phyloP scores from a whole-genome alignment of 2,797 vertebrate species.

The Phyllotis vaccarum region DNA sequence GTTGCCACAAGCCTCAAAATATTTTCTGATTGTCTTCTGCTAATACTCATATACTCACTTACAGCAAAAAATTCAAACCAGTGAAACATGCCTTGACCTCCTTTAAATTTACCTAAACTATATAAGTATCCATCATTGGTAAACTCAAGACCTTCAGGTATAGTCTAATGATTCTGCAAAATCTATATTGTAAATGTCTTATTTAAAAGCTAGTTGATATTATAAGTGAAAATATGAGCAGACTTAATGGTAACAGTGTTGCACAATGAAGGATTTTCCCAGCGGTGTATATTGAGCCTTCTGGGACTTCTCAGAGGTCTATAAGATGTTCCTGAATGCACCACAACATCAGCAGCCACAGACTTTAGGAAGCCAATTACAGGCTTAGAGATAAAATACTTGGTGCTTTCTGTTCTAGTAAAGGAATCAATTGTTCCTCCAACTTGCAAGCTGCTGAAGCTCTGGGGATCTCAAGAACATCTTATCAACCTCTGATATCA shows the following conservation, averaged over 20 bases:
- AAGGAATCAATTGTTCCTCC: neutral
- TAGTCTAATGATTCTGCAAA: slow-evolving; percentile 32
- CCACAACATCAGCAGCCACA: neutral
- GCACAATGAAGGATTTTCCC: neutral
- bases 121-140: neutral
- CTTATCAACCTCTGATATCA: neutral
- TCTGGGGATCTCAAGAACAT: neutral
- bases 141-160: neutral
- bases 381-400: slow-evolving; percentile 40
- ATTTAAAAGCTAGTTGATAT: neutral
- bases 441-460: neutral
- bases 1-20: neutral
- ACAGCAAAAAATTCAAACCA: neutral
- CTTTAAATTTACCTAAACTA: neutral
- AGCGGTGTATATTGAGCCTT: neutral
- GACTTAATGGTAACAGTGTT: neutral
- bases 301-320: neutral
- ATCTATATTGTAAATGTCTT: neutral
- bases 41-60: neutral
- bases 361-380: slow-evolving; percentile 57
- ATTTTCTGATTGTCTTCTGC: neutral
- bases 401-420: neutral
- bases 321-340: slow-evolving; percentile 6
- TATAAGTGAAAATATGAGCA: neutral
- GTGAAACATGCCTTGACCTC: neutral